phyloP scores from a whole-genome alignment of 1,140 invertebrate genomes.

The Danaus plexippus region DNA sequence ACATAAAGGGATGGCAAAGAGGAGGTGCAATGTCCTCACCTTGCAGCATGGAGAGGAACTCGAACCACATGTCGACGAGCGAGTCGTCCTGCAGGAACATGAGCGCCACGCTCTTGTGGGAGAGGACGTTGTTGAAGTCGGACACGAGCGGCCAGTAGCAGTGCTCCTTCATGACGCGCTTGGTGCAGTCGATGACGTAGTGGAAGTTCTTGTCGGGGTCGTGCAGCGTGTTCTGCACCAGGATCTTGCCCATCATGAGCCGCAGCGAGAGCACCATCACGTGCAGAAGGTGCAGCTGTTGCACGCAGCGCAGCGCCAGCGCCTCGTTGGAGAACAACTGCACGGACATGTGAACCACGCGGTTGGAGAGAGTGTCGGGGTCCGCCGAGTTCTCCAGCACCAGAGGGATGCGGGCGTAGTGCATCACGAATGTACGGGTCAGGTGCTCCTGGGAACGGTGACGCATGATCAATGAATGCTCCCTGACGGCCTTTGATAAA shows the following conservation, averaged over 20 bases:
- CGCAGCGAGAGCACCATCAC: constrained; percentile 95
- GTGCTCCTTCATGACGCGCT: constrained; percentile 95
- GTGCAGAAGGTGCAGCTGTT: constrained; percentile 90
- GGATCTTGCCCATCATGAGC: constrained; percentile 93
- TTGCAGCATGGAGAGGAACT: constrained; percentile 94
- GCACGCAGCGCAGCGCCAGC: constrained; percentile 90
- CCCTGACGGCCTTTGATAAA: no score
- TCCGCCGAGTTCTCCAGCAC: constrained; percentile 89
- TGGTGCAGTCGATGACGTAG: constrained; percentile 93
- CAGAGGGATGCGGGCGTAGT: constrained; percentile 94
- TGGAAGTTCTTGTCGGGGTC: constrained; percentile 87
- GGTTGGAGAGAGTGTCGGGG: constrained; percentile 92
- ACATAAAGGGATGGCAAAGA: constrained; percentile 91
- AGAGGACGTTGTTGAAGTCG: constrained; percentile 97
- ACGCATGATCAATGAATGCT: neutral
- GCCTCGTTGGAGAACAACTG: constrained; percentile 95
- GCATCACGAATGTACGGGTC: constrained; percentile 93
- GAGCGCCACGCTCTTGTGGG: constrained; percentile 90
- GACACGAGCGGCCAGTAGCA: constrained; percentile 98
- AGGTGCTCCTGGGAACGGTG: constrained; percentile 81
- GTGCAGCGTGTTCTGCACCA: constrained; percentile 89
- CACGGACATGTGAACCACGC: constrained; percentile 97
- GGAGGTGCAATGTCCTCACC: constrained; percentile 55
- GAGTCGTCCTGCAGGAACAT: constrained; percentile 90
- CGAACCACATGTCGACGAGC: constrained; percentile 94